These are phyloP conservation scores for Xenotilapia caudafasciata DNA, from an alignment of 2,113 vertebrate genomes.

Conservation along the genomic window DNA sequence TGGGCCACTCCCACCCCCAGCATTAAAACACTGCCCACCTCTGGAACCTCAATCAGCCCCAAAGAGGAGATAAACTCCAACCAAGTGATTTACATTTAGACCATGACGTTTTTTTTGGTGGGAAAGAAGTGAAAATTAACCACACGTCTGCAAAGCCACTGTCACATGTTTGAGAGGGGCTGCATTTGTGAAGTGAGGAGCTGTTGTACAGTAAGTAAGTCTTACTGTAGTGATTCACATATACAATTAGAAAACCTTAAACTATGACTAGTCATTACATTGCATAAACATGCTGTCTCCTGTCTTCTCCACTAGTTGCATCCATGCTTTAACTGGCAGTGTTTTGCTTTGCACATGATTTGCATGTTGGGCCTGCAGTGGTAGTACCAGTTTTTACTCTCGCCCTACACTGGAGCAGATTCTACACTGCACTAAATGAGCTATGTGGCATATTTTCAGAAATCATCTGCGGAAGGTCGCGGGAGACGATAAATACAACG, in stretches of 20 bases:
- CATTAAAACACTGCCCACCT: constrained; percentile 23
- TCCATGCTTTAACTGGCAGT: constrained; percentile 39
- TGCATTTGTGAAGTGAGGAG: neutral
- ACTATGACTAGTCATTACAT: neutral
- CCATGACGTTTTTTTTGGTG: neutral
- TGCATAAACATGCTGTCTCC: constrained; percentile 7
- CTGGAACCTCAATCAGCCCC: constrained; percentile 14
- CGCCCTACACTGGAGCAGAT: neutral
- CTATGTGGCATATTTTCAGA: neutral
- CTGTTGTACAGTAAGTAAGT: constrained; percentile 14
- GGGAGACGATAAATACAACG: neutral
- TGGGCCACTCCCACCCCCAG: constrained; percentile 20
- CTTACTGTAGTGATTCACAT: constrained; percentile 11
- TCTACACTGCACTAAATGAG: neutral
- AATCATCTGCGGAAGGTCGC: neutral
- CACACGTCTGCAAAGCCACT: neutral
- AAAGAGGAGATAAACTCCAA: constrained; percentile 18
- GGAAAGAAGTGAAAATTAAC: neutral
- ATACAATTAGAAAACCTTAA: constrained; percentile 28
- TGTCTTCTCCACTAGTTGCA: neutral
- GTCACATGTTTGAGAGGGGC: neutral
- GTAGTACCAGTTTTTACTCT: constrained; percentile 25
- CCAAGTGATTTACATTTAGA: constrained; percentile 12
- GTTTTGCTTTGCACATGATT: constrained; percentile 67
- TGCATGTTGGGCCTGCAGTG: constrained; percentile 49